These are phyloP conservation scores for Typhlichthys subterraneus DNA, from an alignment of 2,797 vertebrate species.

Conservation along the genomic window DNA sequence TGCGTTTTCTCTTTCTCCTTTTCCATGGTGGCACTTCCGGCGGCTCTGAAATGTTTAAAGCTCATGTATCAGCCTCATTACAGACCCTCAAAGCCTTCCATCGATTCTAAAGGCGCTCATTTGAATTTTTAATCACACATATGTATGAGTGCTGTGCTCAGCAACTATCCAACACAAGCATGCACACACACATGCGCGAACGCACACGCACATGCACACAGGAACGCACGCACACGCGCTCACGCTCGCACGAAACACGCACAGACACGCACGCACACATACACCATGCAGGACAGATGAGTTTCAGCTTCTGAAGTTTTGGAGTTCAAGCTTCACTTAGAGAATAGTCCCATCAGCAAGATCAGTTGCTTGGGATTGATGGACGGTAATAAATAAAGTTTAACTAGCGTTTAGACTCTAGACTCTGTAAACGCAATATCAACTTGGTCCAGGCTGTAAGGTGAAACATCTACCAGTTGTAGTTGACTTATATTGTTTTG, in stretches of 20 bases:
- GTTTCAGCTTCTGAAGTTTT: conserved; percentile 62
- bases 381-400: conserved; percentile 25
- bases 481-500: conserved; percentile 57
- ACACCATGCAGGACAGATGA: neutral
- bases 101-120: conserved; percentile 93
- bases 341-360: conserved; percentile 26
- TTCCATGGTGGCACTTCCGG: conserved; percentile 88
- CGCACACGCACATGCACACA: conserved; percentile 4
- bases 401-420: conserved; percentile 25
- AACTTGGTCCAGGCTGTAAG: conserved; percentile 33
- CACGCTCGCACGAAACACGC: conserved; percentile 3
- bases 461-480: neutral
- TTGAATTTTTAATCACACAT: conserved; percentile 96
- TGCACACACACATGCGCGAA: conserved; percentile 32
- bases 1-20: conserved; percentile 55
- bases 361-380: conserved; percentile 41
- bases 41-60: conserved; percentile 84
- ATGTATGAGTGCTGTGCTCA: conserved; percentile 85
- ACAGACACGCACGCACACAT: conserved; percentile 6
- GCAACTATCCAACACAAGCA: conserved; percentile 61
- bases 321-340: conserved; percentile 62
- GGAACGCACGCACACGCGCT: neutral
- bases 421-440: conserved; percentile 33
- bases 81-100: conserved; percentile 88
- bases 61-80: conserved; percentile 92